phyloP scores from a whole-genome alignment of 2,797 vertebrate genomes.

The Lacerta agilis region DNA sequence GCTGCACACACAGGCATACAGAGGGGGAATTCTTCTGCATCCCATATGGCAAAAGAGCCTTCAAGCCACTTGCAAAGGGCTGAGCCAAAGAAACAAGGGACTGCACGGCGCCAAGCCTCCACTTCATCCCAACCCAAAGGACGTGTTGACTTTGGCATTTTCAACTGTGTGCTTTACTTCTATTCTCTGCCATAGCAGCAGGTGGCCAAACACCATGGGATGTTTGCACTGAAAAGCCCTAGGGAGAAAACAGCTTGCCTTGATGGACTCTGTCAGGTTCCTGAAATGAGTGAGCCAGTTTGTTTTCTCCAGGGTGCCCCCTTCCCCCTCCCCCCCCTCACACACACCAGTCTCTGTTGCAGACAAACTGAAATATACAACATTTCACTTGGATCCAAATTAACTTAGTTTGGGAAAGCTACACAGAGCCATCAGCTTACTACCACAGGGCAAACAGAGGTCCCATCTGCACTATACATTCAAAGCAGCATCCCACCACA shows the following conservation, averaged over 20 bases:
- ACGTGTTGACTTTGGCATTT: slow-evolving; percentile 28
- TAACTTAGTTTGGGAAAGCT: not conserved
- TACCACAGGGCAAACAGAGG: not conserved
- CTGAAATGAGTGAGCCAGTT: not conserved
- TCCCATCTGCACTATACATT: no score
- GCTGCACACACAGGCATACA: not conserved
- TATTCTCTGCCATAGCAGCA: slow-evolving; percentile 7
- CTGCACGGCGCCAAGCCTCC: slow-evolving; percentile 7
- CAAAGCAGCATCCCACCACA: no score
- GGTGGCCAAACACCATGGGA: slow-evolving; percentile 11
- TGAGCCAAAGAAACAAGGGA: not conserved
- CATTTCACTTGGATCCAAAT: not conserved
- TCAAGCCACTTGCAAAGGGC: not conserved
- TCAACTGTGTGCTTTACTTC: slow-evolving; percentile 9
- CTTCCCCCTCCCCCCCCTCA: not conserved
- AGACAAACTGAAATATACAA: not conserved
- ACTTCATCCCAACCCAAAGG: slow-evolving; percentile 30
- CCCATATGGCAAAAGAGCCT: not conserved
- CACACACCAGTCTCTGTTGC: not conserved
- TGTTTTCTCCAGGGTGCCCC: not conserved
- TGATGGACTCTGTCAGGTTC: slow-evolving; percentile 24
- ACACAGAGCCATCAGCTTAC: not conserved
- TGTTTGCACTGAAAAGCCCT: slow-evolving; percentile 26
- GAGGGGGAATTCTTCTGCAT: not conserved
- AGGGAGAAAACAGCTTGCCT: not conserved